Evolutionary conservation across 2,888 invertebrate species (phyloP).

Genomic region (Merodon equestris): DNA sequence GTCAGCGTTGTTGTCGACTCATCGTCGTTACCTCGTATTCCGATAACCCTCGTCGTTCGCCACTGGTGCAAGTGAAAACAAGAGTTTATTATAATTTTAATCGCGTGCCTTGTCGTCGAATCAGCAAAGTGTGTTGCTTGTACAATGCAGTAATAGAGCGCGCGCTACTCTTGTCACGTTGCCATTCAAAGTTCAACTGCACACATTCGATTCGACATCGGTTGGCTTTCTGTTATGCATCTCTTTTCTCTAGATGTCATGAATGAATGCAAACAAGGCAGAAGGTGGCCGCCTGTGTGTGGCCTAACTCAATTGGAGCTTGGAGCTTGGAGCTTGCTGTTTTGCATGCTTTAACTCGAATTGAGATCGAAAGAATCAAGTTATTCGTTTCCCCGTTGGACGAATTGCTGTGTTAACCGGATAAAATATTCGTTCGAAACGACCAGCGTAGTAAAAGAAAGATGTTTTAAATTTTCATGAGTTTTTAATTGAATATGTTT

Average conservation of each 20-base stretch:
- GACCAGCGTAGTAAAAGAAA: too few species aligned
- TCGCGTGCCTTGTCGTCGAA: slow-evolving; percentile 65
- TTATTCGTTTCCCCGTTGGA: too few species aligned
- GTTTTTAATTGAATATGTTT: too few species aligned
- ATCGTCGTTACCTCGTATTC: not conserved
- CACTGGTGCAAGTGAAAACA: slow-evolving; percentile 63
- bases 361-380: too few species aligned
- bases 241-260: slow-evolving; percentile 38
- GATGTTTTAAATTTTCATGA: too few species aligned
- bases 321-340: too few species aligned
- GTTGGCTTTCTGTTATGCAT: slow-evolving; percentile 14
- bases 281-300: slow-evolving; percentile 40
- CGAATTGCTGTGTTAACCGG: too few species aligned
- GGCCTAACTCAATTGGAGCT: slow-evolving; percentile 34
- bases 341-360: too few species aligned
- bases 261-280: slow-evolving; percentile 27
- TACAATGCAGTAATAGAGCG: not conserved
- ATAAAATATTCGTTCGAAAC: too few species aligned
- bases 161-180: slow-evolving; percentile 14
- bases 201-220: slow-evolving; percentile 8
- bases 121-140: slow-evolving; percentile 22
- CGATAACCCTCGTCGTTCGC: slow-evolving; percentile 14
- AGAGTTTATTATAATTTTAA: slow-evolving; percentile 67
- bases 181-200: slow-evolving; percentile 38
- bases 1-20: slow-evolving; percentile 14